Base-by-base conservation (phyloP, 1,140 invertebrate genomes). In the Asobara japonica region DNA sequence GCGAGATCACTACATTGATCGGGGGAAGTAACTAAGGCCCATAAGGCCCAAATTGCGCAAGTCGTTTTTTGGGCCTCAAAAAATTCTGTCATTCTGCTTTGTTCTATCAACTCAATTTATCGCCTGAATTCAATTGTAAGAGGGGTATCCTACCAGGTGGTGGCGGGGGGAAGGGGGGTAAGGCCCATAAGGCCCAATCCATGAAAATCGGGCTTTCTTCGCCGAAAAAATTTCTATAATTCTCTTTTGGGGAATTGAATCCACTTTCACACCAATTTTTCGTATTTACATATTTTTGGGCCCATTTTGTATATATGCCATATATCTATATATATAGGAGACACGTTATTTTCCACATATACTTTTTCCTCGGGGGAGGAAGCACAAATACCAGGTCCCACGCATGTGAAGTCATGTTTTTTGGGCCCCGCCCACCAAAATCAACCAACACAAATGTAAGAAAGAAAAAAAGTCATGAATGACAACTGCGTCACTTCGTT, bases 351-450 rank as follows among this genome's bases (percentile, higher is more conserved):
- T 66, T 20, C 31, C 45, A 7, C 48, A 4, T 4, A 16, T 18
- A 56, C 22, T 56, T 56, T 18, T 56, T 6, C 48, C 4, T 7
- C 36, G 41, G 18, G 41, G 41, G 18, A 45, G 41, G 41, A 45
- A 45, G 10, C 41, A 16, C n/a, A 41, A 45, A 45, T 45, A 45
- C n/a, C 41, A 45, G 18, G 18, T 78, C 83, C 84, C 80, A 85
- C 83, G 81, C 81, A 75, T 76, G 65, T 78, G 60, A 75, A 69
- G 72, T 72, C 66, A 64, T 65, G 29, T 60, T 72, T 75, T 72
- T 68, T 60, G 68, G 18, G 7, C 38, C 41, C 31, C 70, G 48
- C 65, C 62, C 16, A 60, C 30, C 51, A 2, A 8, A 1, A 18
- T 0, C 60, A 29, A 51, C 11, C 51, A 22, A 56, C 51, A 5